These are phyloP conservation scores for Calliphora vicina DNA, from an alignment of 1,140 invertebrate species.

Conservation along the genomic window DNA sequence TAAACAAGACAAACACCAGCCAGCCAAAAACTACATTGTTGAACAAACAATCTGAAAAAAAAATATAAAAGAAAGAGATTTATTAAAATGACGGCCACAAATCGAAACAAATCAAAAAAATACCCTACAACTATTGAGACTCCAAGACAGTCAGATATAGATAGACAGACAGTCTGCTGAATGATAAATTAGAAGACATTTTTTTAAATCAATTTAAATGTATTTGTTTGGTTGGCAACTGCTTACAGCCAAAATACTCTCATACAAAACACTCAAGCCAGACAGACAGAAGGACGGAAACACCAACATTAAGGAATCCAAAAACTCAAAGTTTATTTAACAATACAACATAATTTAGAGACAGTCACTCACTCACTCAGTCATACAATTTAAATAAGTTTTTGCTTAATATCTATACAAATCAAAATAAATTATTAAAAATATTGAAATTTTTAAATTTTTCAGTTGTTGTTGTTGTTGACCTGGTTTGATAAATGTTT, in stretches of 20 bases:
- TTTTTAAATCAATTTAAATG: slow-evolving; percentile 31
- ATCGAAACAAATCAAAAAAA: slow-evolving; percentile 33
- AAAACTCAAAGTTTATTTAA: not conserved
- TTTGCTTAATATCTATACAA: not conserved
- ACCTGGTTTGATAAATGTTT: slow-evolving; percentile 18
- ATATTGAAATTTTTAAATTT: not conserved
- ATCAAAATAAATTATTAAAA: slow-evolving; percentile 22
- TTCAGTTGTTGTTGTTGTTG: not conserved
- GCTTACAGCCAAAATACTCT: not conserved
- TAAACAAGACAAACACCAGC: not conserved
- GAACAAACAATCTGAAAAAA: not conserved
- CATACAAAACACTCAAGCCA: not conserved
- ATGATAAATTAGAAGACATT: slow-evolving; percentile 34
- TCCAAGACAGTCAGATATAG: not conserved
- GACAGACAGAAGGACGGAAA: not conserved
- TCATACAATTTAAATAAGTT: slow-evolving; percentile 2
- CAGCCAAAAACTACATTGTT: not conserved
- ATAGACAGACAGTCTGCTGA: not conserved
- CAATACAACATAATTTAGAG: slow-evolving; percentile 31
- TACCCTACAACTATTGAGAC: slow-evolving; percentile 1
- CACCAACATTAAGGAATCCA: not conserved
- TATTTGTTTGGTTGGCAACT: not conserved
- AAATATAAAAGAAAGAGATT: slow-evolving; percentile 14
- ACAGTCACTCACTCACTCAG: not conserved
- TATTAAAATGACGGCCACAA: slow-evolving; percentile 32